These are phyloP conservation scores for Diphyllodes magnificus DNA, from an alignment of 2,113 vertebrate genomes.

Conservation along the genomic window DNA sequence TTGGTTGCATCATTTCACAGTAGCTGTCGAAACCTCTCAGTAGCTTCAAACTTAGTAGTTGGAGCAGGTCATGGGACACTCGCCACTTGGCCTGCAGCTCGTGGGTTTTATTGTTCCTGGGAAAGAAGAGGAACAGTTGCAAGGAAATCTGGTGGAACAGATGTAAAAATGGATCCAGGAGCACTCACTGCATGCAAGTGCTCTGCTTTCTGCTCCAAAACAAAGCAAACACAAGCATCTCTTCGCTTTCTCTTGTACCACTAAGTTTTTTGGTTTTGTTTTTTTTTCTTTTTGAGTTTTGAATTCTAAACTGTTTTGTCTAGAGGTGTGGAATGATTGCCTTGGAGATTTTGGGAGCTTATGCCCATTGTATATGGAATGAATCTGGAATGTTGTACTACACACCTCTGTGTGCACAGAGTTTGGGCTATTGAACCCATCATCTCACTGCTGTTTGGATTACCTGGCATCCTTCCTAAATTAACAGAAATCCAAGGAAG, in stretches of 20 bases:
- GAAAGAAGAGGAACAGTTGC: neutral
- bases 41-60: conserved; percentile 10
- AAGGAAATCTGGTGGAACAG: conserved; percentile 1
- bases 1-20: neutral
- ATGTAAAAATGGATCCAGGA: neutral
- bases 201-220: neutral
- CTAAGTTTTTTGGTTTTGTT: no score
- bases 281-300: neutral
- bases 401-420: neutral
- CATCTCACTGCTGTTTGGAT: neutral
- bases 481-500: neutral
- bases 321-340: neutral
- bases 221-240: neutral
- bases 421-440: neutral
- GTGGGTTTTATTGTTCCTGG: conserved; percentile 9
- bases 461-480: neutral
- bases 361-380: neutral
- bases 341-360: neutral
- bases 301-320: neutral
- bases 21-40: neutral
- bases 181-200: neutral
- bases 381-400: neutral
- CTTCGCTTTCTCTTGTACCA: neutral
- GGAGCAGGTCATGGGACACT: conserved; percentile 1
- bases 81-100: conserved; percentile 3